Percentiles rank a stretch among this genome's conserved stretches.
Conservation (phyloP, 2,888 invertebrate genomes). For the Zygogramma bicolorata region DNA sequence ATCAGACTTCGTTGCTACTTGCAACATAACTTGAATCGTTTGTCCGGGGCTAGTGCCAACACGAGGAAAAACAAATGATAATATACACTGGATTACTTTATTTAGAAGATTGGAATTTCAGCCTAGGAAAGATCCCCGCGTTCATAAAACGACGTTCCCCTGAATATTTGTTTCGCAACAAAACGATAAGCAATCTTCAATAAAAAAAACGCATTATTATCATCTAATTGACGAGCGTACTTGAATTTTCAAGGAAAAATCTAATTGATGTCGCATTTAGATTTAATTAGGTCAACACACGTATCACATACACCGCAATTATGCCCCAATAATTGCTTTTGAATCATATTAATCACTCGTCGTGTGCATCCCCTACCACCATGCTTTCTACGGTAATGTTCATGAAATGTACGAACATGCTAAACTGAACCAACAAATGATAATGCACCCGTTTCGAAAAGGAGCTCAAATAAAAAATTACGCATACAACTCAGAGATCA, state of each 20-base stretch:
- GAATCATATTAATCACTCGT: conserved; percentile 1
- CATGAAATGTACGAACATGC: conserved; percentile 40
- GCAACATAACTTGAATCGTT: too few relatives aligned
- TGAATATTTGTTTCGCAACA: neutral
- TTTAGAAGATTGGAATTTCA: too few relatives aligned
- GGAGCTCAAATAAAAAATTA: too few relatives aligned
- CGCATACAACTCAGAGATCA: too few relatives aligned
- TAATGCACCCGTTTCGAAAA: neutral
- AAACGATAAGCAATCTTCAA: neutral
- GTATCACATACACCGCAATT: conserved; percentile 31
- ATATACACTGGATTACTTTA: too few relatives aligned
- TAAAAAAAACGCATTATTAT: conserved; percentile 8
- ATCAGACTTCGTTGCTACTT: too few relatives aligned
- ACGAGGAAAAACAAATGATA: too few relatives aligned
- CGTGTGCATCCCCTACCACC: conserved; percentile 6
- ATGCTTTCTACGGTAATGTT: neutral
- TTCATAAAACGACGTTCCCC: too few relatives aligned
- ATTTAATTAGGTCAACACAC: conserved; percentile 31
- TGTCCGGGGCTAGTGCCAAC: too few relatives aligned
- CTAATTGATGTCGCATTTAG: conserved; percentile 27
- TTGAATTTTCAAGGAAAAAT: conserved; percentile 34
- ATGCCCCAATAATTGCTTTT: neutral
- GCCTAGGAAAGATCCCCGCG: too few relatives aligned
- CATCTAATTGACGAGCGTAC: conserved; percentile 13
- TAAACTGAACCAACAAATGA: conserved; percentile 26